Percentiles rank a stretch among this genome's conserved stretches.
phyloP scores from a whole-genome alignment of 2,888 invertebrate genomes.

The Stratiomys singularior region DNA sequence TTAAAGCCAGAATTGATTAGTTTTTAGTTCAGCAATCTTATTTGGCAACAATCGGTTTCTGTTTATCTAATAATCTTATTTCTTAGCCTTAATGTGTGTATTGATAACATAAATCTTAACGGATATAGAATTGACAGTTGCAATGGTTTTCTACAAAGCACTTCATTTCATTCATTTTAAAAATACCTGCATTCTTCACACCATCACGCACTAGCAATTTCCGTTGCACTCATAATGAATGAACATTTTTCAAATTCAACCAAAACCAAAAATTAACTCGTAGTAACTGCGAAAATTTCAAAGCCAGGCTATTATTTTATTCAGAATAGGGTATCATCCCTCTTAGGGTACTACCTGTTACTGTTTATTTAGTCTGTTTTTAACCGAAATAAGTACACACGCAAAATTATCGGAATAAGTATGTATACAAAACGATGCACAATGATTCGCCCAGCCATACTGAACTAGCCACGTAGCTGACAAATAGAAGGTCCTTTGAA shows the following conservation, averaged over 20 bases:
- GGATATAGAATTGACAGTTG: too few species aligned
- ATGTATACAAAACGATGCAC: conserved; percentile 25
- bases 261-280: background rate
- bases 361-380: conserved; percentile 1
- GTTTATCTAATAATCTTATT: too few species aligned
- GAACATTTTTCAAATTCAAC: background rate
- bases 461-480: conserved; percentile 35
- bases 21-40: too few species aligned
- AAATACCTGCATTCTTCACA: background rate
- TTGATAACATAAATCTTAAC: too few species aligned
- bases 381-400: too few species aligned
- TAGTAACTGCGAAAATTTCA: background rate
- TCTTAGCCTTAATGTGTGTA: too few species aligned
- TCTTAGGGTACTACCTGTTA: conserved; percentile 31
- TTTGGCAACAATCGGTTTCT: too few species aligned
- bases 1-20: too few species aligned
- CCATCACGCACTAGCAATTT: background rate
- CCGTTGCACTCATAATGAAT: background rate
- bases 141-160: too few species aligned
- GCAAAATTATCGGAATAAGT: conserved; percentile 33
- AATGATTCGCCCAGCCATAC: conserved; percentile 13
- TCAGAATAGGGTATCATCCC: background rate
- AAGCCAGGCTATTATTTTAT: conserved; percentile 1
- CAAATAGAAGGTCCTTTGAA: conserved; percentile 33
- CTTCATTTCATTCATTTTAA: too few species aligned